Percentiles rank a stretch among this genome's conserved stretches.
phyloP scores from a whole-genome alignment of 2,113 vertebrate species.

The Nipponia nippon region DNA sequence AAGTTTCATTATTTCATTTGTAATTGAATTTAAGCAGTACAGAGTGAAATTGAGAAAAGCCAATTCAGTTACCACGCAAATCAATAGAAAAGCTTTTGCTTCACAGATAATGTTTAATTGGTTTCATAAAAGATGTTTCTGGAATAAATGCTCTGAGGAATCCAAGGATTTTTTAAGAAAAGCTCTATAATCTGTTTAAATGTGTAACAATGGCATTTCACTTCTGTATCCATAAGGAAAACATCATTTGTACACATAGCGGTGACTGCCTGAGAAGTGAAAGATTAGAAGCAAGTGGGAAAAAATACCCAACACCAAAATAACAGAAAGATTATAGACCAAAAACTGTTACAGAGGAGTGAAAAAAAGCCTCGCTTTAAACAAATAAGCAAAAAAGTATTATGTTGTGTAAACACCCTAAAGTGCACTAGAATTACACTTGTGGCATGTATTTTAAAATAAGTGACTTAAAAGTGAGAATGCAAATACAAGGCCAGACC shows the following conservation, averaged over 20 bases:
- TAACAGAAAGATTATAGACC: not conserved
- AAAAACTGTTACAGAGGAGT: not conserved
- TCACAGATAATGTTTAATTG: not conserved
- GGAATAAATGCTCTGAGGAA: not conserved
- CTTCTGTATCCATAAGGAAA: not conserved
- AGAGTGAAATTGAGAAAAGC: not conserved
- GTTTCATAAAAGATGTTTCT: not conserved
- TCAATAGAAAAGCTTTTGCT: not conserved
- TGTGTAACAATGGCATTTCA: not conserved
- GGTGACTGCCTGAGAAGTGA: not conserved
- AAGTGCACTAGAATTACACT: not conserved
- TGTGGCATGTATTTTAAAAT: not conserved
- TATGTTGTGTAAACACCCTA: not conserved
- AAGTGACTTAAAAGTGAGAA: not conserved
- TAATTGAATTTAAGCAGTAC: not conserved
- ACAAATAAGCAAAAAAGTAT: not conserved
- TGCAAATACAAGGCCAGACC: not conserved
- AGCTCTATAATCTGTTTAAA: not conserved
- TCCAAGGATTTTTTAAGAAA: not conserved
- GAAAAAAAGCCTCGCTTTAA: not conserved
- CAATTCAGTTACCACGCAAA: not conserved
- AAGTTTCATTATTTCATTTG: constrained; percentile 3
- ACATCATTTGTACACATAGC: not conserved
- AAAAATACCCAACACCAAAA: not conserved
- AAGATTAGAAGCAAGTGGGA: not conserved